phyloP scores from a whole-genome alignment of 2,113 vertebrate genomes.

The Pseudorectes ferrugineus region DNA sequence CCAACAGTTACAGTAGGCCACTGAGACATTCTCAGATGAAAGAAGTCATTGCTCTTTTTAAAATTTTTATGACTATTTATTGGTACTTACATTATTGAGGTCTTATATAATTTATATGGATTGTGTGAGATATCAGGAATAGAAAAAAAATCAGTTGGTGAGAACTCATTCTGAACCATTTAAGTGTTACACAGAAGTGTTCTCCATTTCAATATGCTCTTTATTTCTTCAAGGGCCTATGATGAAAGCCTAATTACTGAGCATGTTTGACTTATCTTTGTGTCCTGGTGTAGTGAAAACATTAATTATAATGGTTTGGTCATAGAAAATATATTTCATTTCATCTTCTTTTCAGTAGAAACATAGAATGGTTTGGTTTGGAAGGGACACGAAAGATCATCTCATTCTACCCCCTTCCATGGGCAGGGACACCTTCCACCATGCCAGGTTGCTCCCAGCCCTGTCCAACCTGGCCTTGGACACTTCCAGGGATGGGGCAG shows the following conservation, averaged over 20 bases:
- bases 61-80: neutral
- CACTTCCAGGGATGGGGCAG: neutral
- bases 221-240: slow-evolving; percentile 8
- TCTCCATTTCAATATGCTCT: neutral
- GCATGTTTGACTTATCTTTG: neutral
- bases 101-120: neutral
- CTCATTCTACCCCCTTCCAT: rapidly evolving
- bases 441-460: neutral
- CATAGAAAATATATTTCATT: neutral
- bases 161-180: neutral
- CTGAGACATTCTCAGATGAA: neutral
- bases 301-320: neutral
- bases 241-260: neutral
- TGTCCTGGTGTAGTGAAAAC: neutral
- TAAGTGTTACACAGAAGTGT: neutral
- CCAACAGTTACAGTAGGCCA: neutral
- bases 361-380: neutral
- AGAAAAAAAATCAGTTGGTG: neutral
- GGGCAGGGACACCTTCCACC: neutral
- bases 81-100: neutral
- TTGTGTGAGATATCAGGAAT: neutral
- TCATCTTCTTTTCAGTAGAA: neutral
- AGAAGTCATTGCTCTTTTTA: neutral
- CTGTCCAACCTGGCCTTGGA: rapidly evolving
- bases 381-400: neutral